Conservation (phyloP, 2,888 invertebrate species). For the Fabriciana adippe region DNA sequence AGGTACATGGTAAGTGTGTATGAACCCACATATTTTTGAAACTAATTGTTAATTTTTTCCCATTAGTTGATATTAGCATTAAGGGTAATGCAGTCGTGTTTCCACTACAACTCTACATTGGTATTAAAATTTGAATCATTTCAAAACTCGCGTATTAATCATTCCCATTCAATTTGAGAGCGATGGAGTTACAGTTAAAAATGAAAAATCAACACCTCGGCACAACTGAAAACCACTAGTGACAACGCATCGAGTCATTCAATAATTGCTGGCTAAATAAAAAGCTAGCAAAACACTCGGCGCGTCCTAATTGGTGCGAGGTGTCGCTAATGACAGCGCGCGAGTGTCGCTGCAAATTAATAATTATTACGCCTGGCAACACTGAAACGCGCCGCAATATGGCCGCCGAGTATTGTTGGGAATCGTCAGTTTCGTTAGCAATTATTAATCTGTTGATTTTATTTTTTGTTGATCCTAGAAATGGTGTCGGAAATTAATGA, state of each 20-base stretch:
- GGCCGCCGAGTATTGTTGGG: slow-evolving; percentile 71
- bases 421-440: slow-evolving; percentile 61
- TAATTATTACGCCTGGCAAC: slow-evolving; percentile 81
- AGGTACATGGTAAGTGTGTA: background rate
- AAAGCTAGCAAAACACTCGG: slow-evolving; percentile 76
- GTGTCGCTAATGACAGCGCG: slow-evolving; percentile 79
- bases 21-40: background rate
- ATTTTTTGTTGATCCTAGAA: slow-evolving; percentile 29
- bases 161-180: slow-evolving; percentile 41
- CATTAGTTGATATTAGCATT: slow-evolving; percentile 10
- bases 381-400: slow-evolving; percentile 70
- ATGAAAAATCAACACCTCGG: slow-evolving; percentile 52
- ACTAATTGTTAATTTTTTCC: background rate
- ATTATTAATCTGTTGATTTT: slow-evolving; percentile 48
- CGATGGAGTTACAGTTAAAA: slow-evolving; percentile 45
- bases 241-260: slow-evolving; percentile 68
- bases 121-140: slow-evolving; percentile 16
- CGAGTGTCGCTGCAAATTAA: slow-evolving; percentile 73
- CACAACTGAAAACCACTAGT: slow-evolving; percentile 61
- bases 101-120: slow-evolving; percentile 6
- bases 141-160: slow-evolving; percentile 26
- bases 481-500: slow-evolving; percentile 19
- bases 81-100: background rate
- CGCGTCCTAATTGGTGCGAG: slow-evolving; percentile 79
- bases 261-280: slow-evolving; percentile 80